phyloP scores from a whole-genome alignment of 2,888 invertebrate genomes.

The Andrena bucephala region DNA sequence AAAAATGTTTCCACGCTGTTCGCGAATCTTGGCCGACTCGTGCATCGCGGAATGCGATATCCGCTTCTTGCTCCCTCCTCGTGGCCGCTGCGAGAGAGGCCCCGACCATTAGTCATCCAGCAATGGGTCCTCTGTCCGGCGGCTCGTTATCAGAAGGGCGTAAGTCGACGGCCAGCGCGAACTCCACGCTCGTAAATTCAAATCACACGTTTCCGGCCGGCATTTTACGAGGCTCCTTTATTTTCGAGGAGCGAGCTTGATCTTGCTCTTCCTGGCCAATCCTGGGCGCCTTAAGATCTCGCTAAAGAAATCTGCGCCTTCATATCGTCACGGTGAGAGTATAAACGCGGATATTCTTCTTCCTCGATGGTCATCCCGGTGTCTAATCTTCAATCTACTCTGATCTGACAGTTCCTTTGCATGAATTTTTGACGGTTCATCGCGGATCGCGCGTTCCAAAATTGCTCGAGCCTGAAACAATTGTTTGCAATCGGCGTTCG shows the following conservation, averaged over 20 bases:
- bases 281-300: not conserved
- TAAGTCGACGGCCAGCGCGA: conserved; percentile 64
- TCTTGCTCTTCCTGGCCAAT: not conserved
- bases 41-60: conserved; percentile 67
- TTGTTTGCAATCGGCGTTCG: conserved; percentile 26
- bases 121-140: conserved; percentile 73
- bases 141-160: conserved; percentile 68
- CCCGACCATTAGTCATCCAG: conserved; percentile 72
- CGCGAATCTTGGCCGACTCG: conserved; percentile 38
- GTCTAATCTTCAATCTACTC: no score
- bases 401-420: not conserved
- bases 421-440: not conserved
- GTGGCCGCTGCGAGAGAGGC: conserved; percentile 41
- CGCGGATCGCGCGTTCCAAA: not conserved
- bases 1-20: conserved; percentile 21
- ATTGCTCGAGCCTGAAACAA: conserved; percentile 8
- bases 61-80: conserved; percentile 33
- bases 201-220: conserved; percentile 68
- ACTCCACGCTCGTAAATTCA: conserved; percentile 67
- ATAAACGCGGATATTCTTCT: no score
- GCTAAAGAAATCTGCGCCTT: no score
- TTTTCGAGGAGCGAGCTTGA: conserved; percentile 1
- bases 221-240: conserved; percentile 35
- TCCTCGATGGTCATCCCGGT: no score
- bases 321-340: no score